Base-by-base conservation (phyloP, 2,888 invertebrate species). In the Oscheius sp. region DNA sequence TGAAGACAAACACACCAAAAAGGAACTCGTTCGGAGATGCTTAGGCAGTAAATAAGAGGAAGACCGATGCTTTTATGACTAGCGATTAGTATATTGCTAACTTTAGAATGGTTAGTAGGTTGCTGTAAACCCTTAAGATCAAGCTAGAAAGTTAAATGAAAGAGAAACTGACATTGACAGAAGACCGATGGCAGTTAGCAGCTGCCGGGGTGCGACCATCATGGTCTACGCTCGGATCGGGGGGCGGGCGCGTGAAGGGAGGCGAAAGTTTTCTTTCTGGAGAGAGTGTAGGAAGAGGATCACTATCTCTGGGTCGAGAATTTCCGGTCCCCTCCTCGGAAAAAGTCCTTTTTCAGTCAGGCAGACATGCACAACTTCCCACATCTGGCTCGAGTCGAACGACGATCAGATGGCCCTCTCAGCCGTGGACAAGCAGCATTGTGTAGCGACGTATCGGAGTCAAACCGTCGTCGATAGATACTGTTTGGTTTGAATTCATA, bases 401-500 rank as follows among this genome's bases (percentile, higher is more conserved):
- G 53, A 37, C 21, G 29, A n/a, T 35, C 35, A 35, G 33, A n/a
- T 33, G 55, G 55, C 11, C 7, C 53, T 68, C n/a, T n/a, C 53
- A 2, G 29, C 68, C 2, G 7, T 53, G 9, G 13, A 53, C n/a
- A 53, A 55, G 13, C 37, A 51, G 1, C n/a, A 3, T 13, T 68
- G 68, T 55, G 29, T 33, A 21, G 21, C 53, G 11, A 35, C 37
- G 1, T 68, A 55, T 21, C 13, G 53, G 11, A 68, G 53, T n/a
- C 68, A 68, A 21, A 68, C 68, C 5, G 53, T 68, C 9, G 33
- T 68, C 21, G 68, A 68, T 29, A 21, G 68, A 33, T 55, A 55
- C 35, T 68, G 68, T 35, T 35, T 55, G 55, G 68, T 55, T 51
- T 33, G 21, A 2, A 2, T 29, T 29, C 13, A 21, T 21, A 21